Percentiles rank a stretch among this genome's conserved stretches.
These are phyloP conservation scores for Apamea monoglypha DNA, from an alignment of 2,888 invertebrate species.

Conservation along the genomic window DNA sequence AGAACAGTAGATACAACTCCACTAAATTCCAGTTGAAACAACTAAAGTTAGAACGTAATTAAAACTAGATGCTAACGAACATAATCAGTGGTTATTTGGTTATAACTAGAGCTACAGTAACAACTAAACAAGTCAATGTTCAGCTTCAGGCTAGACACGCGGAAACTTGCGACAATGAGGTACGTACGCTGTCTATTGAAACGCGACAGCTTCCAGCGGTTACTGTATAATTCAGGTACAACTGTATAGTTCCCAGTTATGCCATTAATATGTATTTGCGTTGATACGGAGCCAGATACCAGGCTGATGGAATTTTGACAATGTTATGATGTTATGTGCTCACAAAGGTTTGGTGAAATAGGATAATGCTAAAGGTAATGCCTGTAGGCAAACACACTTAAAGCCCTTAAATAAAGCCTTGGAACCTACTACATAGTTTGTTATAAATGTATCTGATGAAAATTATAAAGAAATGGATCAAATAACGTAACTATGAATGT, in stretches of 20 bases:
- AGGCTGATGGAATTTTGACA: constrained; percentile 49
- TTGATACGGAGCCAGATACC: constrained; percentile 41
- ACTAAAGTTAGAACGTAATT: constrained; percentile 61
- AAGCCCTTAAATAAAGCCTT: too few relatives aligned
- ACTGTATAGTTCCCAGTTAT: constrained; percentile 55
- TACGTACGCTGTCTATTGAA: constrained; percentile 67
- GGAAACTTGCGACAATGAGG: constrained; percentile 61
- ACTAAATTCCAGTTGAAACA: constrained; percentile 47
- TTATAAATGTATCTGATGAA: not conserved
- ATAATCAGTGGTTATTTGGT: constrained; percentile 54
- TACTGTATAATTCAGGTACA: constrained; percentile 50
- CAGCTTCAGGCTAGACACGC: constrained; percentile 46
- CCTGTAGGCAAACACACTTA: not conserved
- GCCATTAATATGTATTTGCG: constrained; percentile 60
- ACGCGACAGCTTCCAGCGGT: constrained; percentile 61
- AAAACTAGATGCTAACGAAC: constrained; percentile 61
- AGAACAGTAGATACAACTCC: constrained; percentile 35
- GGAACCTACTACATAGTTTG: not conserved
- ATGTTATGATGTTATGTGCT: constrained; percentile 34
- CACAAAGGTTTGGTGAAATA: constrained; percentile 19
- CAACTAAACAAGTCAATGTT: constrained; percentile 31
- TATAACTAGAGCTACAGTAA: constrained; percentile 32
- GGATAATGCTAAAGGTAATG: constrained; percentile 6
- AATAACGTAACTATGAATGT: not conserved
- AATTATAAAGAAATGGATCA: not conserved